A percentile compares a stretch with the other conserved stretches of the same genome.
These are phyloP conservation scores for Pinctada fucata DNA, from an alignment of 2,888 invertebrate genomes.

Conservation along the genomic window DNA sequence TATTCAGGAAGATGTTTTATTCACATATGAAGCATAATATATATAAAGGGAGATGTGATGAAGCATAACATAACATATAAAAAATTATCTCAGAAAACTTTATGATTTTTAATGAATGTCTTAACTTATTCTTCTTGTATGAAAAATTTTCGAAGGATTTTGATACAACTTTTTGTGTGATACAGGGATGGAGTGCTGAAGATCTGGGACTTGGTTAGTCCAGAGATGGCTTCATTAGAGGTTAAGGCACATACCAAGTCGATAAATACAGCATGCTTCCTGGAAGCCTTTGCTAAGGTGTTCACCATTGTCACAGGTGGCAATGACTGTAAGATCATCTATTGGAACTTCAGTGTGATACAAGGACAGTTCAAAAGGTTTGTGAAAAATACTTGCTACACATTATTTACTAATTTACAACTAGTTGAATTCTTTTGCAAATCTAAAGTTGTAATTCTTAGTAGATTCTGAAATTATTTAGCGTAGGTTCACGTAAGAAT, in stretches of 20 bases:
- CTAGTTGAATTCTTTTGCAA: background rate
- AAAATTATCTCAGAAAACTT: too few species aligned
- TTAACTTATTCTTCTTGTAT: too few species aligned
- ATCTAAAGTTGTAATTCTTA: background rate
- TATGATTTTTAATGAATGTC: too few species aligned
- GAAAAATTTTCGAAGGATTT: too few species aligned
- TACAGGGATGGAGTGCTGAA: constrained; percentile 65
- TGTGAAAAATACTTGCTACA: background rate
- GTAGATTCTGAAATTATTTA: too few species aligned
- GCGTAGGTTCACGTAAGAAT: too few species aligned
- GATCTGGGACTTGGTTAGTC: constrained; percentile 46
- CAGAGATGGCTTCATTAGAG: background rate
- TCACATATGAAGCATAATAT: too few species aligned
- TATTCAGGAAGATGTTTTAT: background rate
- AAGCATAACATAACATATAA: too few species aligned
- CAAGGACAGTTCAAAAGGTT: background rate
- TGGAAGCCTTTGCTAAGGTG: constrained; percentile 26
- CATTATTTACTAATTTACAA: background rate
- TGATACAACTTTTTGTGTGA: too few species aligned
- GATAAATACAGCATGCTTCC: constrained; percentile 67
- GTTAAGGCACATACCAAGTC: constrained; percentile 66
- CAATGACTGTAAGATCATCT: constrained; percentile 57
- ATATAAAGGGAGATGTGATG: too few species aligned
- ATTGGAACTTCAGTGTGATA: constrained; percentile 55
- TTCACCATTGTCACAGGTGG: constrained; percentile 60